These are phyloP conservation scores for Brachionus plicatilis DNA, from an alignment of 1,140 invertebrate species.

Conservation along the genomic window DNA sequence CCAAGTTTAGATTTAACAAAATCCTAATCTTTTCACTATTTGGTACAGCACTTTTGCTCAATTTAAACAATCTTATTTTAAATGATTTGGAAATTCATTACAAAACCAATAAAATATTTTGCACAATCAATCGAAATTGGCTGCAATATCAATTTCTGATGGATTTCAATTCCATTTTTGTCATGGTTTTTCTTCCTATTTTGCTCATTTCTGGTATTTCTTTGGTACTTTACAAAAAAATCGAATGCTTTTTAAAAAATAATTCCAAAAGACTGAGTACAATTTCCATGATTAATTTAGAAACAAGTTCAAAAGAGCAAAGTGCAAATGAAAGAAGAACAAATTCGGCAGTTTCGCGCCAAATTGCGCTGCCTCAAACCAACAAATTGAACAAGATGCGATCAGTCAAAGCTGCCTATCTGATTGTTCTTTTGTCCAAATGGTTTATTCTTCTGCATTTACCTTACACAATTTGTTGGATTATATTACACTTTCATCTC, in stretches of 20 bases:
- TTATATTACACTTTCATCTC: not conserved
- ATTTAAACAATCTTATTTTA: not conserved
- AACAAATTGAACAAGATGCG: not conserved
- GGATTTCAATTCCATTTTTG: not conserved
- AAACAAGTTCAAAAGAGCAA: not conserved
- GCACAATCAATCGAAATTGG: not conserved
- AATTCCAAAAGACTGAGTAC: too few species aligned
- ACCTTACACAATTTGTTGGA: not conserved
- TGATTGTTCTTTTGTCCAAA: not conserved
- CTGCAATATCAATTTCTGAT: not conserved
- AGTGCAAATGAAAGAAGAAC: not conserved
- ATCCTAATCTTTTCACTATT: not conserved
- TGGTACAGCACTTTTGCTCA: not conserved
- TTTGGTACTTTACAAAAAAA: not conserved
- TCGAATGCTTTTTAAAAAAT: not conserved
- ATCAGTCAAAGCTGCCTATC: not conserved
- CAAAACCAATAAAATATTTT: not conserved
- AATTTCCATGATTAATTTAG: not conserved
- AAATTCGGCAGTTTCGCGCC: not conserved
- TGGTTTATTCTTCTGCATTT: not conserved
- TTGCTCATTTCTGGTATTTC: not conserved
- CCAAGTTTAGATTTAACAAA: not conserved
- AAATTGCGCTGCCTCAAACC: not conserved
- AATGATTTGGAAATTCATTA: not conserved
- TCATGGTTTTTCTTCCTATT: not conserved